phyloP scores from a whole-genome alignment of 2,888 invertebrate species.

The Drepana falcataria region DNA sequence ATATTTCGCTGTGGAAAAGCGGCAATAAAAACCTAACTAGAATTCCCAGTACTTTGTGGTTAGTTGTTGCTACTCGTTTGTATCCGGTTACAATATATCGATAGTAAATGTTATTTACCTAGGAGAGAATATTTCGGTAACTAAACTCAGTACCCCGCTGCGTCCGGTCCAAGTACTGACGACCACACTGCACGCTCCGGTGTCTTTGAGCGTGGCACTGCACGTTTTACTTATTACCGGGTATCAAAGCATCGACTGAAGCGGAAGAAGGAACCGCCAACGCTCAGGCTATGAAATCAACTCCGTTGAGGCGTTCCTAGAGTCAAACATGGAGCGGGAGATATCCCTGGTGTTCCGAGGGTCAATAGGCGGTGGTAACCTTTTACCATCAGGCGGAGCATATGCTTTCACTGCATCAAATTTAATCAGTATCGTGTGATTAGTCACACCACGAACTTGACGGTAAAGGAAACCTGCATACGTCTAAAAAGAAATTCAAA shows the following conservation, averaged over 20 bases:
- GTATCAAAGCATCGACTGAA: conserved; percentile 11
- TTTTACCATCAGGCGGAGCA: no score
- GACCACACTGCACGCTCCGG: conserved; percentile 44
- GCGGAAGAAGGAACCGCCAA: no score
- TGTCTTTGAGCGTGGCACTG: conserved; percentile 24
- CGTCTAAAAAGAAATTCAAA: no score
- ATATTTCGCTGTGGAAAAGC: neutral
- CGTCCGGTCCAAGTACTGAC: conserved; percentile 21
- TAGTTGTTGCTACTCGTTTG: neutral
- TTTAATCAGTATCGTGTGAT: no score
- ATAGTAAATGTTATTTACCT: conserved; percentile 34
- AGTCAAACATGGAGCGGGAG: no score
- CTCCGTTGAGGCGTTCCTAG: no score
- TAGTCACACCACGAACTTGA: no score
- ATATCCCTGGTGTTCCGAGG: no score
- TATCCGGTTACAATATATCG: conserved; percentile 6
- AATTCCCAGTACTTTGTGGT: neutral
- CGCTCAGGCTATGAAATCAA: no score
- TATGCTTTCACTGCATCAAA: no score
- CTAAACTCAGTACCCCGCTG: conserved; percentile 31
- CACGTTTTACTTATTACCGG: conserved; percentile 26
- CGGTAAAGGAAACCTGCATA: no score
- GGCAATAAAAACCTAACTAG: neutral
- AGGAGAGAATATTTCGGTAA: conserved; percentile 34
- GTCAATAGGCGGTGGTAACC: no score